Evolutionary conservation across 2,113 vertebrate genomes (phyloP).

Genomic region (Dasyprocta punctata): DNA sequence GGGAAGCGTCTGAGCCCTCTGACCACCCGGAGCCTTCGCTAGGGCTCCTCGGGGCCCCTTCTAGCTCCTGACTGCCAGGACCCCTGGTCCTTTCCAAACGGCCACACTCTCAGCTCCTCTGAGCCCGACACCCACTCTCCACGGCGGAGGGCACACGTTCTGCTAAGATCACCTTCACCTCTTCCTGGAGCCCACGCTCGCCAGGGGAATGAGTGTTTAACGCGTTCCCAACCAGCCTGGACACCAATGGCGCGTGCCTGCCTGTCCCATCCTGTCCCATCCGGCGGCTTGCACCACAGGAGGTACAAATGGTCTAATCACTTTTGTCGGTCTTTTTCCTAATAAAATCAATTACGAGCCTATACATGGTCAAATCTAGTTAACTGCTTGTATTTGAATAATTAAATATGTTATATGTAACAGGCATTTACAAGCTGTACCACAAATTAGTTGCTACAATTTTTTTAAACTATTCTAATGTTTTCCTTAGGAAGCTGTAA

Average conservation of each 20-base stretch:
- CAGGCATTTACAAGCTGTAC: not conserved
- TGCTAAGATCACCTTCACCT: slow-evolving; percentile 13
- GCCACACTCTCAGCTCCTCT: slow-evolving; percentile 47
- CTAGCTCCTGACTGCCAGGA: not conserved
- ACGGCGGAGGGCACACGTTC: slow-evolving; percentile 4
- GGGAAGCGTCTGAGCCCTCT: not conserved
- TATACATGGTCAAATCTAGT: not conserved
- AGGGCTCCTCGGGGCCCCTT: not conserved
- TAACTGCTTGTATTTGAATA: not conserved
- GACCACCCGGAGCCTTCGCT: not conserved
- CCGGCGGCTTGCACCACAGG: not conserved
- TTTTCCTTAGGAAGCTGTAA: not conserved
- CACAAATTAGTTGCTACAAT: not conserved
- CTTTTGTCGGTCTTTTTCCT: not conserved
- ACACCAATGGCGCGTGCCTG: not conserved
- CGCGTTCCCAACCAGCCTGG: not conserved
- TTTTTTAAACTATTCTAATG: not conserved
- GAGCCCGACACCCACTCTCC: slow-evolving; percentile 53
- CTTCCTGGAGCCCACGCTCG: slow-evolving; percentile 15
- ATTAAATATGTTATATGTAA: not conserved
- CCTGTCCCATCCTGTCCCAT: not conserved
- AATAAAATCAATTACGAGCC: not conserved
- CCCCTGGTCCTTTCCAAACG: not conserved
- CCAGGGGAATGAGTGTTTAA: not conserved
- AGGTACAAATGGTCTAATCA: not conserved